A percentile compares a stretch with the other conserved stretches of the same genome.
Conservation (phyloP, 2,797 vertebrate species). For the Anas flavirostris region DNA sequence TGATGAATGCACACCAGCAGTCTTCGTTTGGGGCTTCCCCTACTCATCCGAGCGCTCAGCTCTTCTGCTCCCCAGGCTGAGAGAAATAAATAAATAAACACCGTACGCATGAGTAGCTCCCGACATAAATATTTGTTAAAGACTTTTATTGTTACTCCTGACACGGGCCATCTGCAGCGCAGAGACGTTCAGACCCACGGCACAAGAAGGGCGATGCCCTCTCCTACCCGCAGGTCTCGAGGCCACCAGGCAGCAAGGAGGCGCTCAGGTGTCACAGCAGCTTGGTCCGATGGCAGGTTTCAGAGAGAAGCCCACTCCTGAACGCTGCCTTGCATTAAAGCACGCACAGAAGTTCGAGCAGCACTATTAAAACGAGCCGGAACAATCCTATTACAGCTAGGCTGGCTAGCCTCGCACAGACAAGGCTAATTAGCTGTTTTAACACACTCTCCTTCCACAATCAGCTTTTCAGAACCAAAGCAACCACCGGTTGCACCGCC, state of each 20-base stretch:
- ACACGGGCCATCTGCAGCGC: background rate
- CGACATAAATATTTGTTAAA: background rate
- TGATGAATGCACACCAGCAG: background rate
- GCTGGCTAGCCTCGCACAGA: background rate
- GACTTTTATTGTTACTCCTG: background rate
- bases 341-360: background rate
- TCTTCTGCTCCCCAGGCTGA: background rate
- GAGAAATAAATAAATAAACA: background rate
- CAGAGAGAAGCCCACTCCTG: background rate
- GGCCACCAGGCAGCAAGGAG: background rate
- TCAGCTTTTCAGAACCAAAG: background rate
- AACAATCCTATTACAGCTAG: conserved; percentile 43
- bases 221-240: background rate
- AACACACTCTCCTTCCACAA: background rate
- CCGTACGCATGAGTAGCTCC: background rate
- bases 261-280: background rate
- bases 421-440: conserved; percentile 21
- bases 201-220: background rate
- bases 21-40: background rate
- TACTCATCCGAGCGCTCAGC: background rate
- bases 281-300: background rate
- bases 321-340: background rate
- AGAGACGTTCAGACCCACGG: background rate
- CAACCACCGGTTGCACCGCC: background rate
- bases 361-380: background rate